A percentile compares a stretch with the other conserved stretches of the same genome.
These are phyloP conservation scores for Ia io DNA, from an alignment of 2,113 vertebrate genomes.

Conservation along the genomic window DNA sequence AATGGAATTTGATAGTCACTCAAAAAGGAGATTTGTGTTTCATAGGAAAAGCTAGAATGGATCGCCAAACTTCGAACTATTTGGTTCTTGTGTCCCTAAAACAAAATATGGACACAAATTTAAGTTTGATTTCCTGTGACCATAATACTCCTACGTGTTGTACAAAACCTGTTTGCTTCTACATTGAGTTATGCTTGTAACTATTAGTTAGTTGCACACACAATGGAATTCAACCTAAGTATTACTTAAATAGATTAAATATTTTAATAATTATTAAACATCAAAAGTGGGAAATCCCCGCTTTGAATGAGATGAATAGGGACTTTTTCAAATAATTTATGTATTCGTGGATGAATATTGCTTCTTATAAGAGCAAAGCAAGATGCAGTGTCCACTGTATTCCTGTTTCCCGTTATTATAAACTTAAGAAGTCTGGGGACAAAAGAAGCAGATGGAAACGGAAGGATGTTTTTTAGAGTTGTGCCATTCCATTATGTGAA, in stretches of 20 bases:
- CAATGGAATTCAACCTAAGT: not conserved
- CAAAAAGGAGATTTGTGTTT: not conserved
- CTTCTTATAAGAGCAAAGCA: not conserved
- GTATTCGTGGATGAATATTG: not conserved
- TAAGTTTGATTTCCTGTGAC: not conserved
- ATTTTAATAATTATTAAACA: not conserved
- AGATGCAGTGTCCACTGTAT: not conserved
- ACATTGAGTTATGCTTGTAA: not conserved
- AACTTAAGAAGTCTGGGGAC: not conserved
- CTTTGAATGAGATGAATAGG: not conserved
- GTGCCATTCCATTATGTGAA: not conserved
- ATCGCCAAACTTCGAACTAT: not conserved
- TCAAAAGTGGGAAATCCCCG: not conserved
- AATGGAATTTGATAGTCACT: not conserved
- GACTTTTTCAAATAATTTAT: not conserved
- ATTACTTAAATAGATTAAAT: not conserved
- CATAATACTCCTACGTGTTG: not conserved
- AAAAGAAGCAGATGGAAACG: not conserved
- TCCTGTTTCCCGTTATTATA: not conserved
- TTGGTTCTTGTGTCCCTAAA: not conserved
- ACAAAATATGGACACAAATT: not conserved
- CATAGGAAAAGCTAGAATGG: not conserved
- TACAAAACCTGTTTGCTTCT: not conserved
- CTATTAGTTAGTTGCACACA: not conserved
- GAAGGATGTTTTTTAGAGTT: not conserved